phyloP scores from a whole-genome alignment of 1,140 invertebrate species.

The Aethina tumida region DNA sequence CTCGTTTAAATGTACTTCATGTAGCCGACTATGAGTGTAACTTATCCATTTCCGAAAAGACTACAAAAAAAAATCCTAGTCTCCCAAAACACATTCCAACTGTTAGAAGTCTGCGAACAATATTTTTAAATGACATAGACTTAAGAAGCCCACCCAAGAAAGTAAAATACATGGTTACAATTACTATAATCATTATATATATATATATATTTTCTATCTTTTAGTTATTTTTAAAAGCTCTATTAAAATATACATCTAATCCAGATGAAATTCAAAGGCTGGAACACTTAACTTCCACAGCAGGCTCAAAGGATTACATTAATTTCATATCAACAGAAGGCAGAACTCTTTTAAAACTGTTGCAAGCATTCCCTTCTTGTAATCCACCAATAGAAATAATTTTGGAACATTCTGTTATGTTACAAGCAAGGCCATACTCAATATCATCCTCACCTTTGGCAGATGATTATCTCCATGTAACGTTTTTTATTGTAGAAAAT shows the following conservation, averaged over 20 bases:
- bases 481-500: constrained; percentile 55
- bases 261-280: constrained; percentile 50
- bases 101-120: constrained; percentile 33
- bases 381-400: constrained; percentile 52
- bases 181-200: constrained; percentile 21
- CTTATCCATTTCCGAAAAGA: constrained; percentile 15
- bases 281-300: constrained; percentile 51
- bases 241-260: constrained; percentile 49
- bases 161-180: constrained; percentile 29
- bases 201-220: constrained; percentile 25
- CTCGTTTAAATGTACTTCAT: constrained; percentile 15
- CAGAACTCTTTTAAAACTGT: constrained; percentile 52
- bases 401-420: constrained; percentile 60
- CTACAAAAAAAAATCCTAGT: constrained; percentile 24
- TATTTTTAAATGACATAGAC: constrained; percentile 37
- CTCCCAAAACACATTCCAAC: constrained; percentile 37
- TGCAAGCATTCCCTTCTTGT: constrained; percentile 53
- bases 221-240: constrained; percentile 50
- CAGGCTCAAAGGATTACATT: constrained; percentile 53
- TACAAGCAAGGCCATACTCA: constrained; percentile 71
- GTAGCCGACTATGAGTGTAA: constrained; percentile 16
- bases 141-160: constrained; percentile 39
- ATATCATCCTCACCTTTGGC: constrained; percentile 56
- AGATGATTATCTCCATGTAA: constrained; percentile 45
- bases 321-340: constrained; percentile 47